phyloP scores from a whole-genome alignment of 1,140 invertebrate species.

The Dendroctonus ponderosae region DNA sequence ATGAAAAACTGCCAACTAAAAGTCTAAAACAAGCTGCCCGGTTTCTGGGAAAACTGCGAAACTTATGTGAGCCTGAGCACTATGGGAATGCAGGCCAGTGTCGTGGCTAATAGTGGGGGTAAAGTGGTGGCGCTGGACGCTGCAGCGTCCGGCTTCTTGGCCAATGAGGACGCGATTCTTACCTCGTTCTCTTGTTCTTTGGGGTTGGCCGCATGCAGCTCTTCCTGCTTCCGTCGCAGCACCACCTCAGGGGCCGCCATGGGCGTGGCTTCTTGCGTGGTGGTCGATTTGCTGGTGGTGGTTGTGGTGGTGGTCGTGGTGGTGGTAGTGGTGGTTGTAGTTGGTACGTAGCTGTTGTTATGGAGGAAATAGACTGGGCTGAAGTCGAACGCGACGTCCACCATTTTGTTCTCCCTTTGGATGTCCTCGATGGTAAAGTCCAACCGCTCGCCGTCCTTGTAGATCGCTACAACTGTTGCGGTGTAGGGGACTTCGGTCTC shows the following conservation, averaged over 20 bases:
- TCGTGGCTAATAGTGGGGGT: not conserved
- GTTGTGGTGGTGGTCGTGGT: constrained; percentile 68
- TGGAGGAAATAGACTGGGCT: constrained; percentile 70
- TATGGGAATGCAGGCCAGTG: not conserved
- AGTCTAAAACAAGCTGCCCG: not conserved
- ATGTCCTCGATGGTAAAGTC: constrained; percentile 57
- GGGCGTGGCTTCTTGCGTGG: constrained; percentile 49
- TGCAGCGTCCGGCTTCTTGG: constrained; percentile 36
- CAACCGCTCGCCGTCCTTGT: constrained; percentile 59
- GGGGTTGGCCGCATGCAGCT: constrained; percentile 29
- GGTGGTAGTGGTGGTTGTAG: constrained; percentile 69
- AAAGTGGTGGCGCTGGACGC: constrained; percentile 3
- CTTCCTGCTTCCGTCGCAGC: constrained; percentile 17
- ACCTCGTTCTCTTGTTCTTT: constrained; percentile 36
- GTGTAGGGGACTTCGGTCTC: constrained; percentile 70
- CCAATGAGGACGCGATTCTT: constrained; percentile 36
- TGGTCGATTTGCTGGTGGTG: constrained; percentile 58
- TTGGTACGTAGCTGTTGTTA: constrained; percentile 74
- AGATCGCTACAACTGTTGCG: constrained; percentile 67
- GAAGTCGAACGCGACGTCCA: constrained; percentile 65
- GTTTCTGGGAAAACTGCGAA: constrained; percentile 1
- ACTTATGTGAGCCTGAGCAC: constrained; percentile 16
- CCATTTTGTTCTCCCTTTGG: constrained; percentile 63
- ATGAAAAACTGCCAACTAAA: no score
- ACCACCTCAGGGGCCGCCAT: constrained; percentile 26